Evolutionary conservation across 1,140 invertebrate genomes (phyloP).

Genomic region (Lucilia cuprina): DNA sequence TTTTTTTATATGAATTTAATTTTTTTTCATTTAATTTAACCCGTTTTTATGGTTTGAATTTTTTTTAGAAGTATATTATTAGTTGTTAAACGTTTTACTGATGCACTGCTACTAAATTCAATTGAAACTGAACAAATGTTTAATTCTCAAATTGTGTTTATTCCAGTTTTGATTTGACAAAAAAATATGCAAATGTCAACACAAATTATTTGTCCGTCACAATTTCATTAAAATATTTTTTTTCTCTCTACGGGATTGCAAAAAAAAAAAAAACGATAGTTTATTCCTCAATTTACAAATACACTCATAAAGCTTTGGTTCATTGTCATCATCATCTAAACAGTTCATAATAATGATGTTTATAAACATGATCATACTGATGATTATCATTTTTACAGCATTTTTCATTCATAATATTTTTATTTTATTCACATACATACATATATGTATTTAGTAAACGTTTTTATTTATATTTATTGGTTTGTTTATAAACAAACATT

Average conservation of each 20-base stretch:
- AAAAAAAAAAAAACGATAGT: neutral
- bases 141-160: neutral
- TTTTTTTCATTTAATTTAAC: neutral
- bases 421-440: neutral
- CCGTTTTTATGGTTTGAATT: neutral
- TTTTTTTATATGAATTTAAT: neutral
- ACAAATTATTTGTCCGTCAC: conserved; percentile 32
- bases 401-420: neutral
- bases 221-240: conserved; percentile 25
- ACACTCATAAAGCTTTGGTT: conserved; percentile 1
- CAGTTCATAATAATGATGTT: neutral
- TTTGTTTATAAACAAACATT: neutral
- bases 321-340: conserved; percentile 29
- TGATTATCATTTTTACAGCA: neutral
- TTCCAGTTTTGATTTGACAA: neutral
- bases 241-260: too few species aligned
- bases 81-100: conserved; percentile 24
- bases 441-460: neutral
- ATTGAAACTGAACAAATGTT: neutral
- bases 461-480: neutral
- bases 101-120: conserved; percentile 23
- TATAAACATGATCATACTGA: neutral
- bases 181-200: conserved; percentile 17
- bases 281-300: neutral
- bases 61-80: neutral